phyloP scores from a whole-genome alignment of 2,797 vertebrate species.

The Myotis daubentonii region DNA sequence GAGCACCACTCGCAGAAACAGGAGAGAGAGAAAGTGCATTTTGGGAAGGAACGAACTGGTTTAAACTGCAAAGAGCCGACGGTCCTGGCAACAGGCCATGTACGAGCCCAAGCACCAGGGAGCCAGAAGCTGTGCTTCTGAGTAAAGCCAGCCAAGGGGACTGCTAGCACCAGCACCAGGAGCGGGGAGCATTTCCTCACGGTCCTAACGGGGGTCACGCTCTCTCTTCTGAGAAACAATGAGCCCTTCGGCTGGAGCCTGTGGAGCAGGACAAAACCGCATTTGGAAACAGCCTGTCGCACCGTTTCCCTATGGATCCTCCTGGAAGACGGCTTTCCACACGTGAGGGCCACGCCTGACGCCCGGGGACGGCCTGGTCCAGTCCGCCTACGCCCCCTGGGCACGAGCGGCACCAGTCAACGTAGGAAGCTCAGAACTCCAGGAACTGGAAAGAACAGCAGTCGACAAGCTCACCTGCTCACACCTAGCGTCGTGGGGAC shows the following conservation, averaged over 20 bases:
- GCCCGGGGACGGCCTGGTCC: background rate
- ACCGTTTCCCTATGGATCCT: rapidly evolving
- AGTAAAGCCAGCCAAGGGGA: background rate
- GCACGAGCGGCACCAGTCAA: background rate
- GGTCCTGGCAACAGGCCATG: background rate
- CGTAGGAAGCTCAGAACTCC: background rate
- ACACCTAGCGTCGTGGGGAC: background rate
- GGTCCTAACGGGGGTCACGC: background rate
- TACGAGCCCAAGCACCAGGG: background rate
- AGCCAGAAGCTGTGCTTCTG: background rate
- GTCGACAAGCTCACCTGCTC: too few species aligned
- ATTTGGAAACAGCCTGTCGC: background rate
- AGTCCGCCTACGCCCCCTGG: background rate
- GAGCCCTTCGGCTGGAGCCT: background rate
- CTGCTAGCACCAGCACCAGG: background rate
- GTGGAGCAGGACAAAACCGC: background rate
- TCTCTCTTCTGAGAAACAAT: background rate
- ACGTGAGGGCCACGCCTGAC: too few species aligned
- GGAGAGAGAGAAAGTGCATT: background rate
- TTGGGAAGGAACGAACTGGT: background rate
- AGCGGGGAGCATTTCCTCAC: background rate
- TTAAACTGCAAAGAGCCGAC: background rate
- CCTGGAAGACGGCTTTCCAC: background rate
- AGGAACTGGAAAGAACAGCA: background rate
- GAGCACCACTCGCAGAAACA: background rate